Conservation (phyloP, 2,888 invertebrate species). For the Teinopalpus imperialis region DNA sequence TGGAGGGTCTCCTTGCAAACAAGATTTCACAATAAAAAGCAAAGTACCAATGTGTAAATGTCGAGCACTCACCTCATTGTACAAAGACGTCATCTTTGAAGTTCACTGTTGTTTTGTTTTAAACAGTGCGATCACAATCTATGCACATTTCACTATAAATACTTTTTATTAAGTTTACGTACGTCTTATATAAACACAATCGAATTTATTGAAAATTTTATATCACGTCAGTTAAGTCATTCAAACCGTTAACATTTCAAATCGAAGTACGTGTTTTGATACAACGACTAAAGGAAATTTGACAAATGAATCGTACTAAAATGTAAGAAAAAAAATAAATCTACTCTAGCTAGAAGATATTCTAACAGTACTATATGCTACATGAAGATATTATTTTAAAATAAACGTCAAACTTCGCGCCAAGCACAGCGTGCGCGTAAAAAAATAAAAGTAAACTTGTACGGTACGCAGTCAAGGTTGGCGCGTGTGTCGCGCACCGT, state of each 20-base stretch:
- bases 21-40: constrained; percentile 67
- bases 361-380: no score
- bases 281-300: no score
- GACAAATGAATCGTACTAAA: no score
- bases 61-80: constrained; percentile 76
- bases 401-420: constrained; percentile 66
- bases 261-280: constrained; percentile 10
- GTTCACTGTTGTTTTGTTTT: constrained; percentile 51
- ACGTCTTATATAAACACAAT: background rate
- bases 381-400: constrained; percentile 25
- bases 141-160: constrained; percentile 59
- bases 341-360: no score
- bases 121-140: constrained; percentile 55
- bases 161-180: background rate
- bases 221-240: background rate
- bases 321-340: no score
- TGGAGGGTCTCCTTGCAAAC: constrained; percentile 44
- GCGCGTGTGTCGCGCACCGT: constrained; percentile 76
- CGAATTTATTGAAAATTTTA: background rate
- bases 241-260: constrained; percentile 9
- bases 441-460: constrained; percentile 52
- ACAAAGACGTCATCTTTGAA: constrained; percentile 70
- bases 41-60: constrained; percentile 68
- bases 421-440: constrained; percentile 37
- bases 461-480: constrained; percentile 53